A percentile compares a stretch with the other conserved stretches of the same genome.
These are phyloP conservation scores for Synergus laeviventris DNA, from an alignment of 2,888 invertebrate species.

Conservation along the genomic window DNA sequence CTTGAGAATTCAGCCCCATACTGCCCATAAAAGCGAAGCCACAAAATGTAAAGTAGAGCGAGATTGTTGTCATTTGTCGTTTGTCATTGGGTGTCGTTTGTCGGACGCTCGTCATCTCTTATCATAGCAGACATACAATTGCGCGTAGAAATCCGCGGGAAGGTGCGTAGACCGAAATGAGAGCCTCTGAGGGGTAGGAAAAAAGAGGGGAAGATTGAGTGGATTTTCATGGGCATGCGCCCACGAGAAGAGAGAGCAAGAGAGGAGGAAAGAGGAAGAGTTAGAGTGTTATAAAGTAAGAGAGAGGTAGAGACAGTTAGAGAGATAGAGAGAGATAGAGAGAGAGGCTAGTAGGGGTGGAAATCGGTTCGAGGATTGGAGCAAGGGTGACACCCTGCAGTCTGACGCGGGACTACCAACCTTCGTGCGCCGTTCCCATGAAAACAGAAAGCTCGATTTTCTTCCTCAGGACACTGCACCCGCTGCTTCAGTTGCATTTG, in stretches of 20 bases:
- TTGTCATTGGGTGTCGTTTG: background rate
- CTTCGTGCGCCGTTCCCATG: constrained; percentile 59
- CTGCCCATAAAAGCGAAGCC: background rate
- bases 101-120: background rate
- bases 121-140: background rate
- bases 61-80: background rate
- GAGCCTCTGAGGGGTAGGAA: constrained; percentile 50
- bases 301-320: constrained; percentile 46
- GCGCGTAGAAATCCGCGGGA: constrained; percentile 46
- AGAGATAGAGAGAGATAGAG: constrained; percentile 40
- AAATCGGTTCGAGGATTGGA: constrained; percentile 52
- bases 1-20: background rate
- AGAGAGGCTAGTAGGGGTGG: constrained; percentile 50
- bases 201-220: constrained; percentile 5
- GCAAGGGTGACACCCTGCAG: constrained; percentile 75
- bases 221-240: constrained; percentile 51
- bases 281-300: constrained; percentile 41
- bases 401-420: constrained; percentile 71
- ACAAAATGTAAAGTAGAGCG: background rate
- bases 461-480: constrained; percentile 57
- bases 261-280: constrained; percentile 40
- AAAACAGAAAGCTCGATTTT: constrained; percentile 57
- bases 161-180: constrained; percentile 48
- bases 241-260: background rate
- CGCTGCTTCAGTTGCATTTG: constrained; percentile 54